Percentiles rank a stretch among this genome's conserved stretches.
These are phyloP conservation scores for Leptinotarsa tumamoca DNA, from an alignment of 2,888 invertebrate species.

Conservation along the genomic window DNA sequence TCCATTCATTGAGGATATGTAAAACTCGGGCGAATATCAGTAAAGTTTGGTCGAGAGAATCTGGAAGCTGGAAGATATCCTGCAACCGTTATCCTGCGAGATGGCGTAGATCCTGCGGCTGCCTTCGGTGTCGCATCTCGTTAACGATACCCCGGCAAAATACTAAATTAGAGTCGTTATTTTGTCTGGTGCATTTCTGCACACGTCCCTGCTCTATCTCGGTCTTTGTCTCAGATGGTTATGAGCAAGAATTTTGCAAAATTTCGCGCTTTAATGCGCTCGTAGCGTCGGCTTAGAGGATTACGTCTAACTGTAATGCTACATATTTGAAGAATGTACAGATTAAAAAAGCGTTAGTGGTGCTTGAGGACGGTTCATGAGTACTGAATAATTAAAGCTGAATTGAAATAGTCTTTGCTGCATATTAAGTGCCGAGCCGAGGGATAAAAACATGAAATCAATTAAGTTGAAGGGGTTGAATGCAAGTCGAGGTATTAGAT, in stretches of 20 bases:
- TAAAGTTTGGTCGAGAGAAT: constrained; percentile 10
- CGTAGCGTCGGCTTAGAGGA: constrained; percentile 26
- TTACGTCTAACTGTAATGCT: constrained; percentile 37
- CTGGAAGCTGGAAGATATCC: constrained; percentile 10
- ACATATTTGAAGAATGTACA: constrained; percentile 39
- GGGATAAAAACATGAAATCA: constrained; percentile 19
- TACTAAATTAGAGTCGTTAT: constrained; percentile 56
- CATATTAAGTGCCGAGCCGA: constrained; percentile 21
- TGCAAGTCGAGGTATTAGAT: background rate
- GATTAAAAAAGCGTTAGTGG: constrained; percentile 41
- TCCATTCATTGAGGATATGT: background rate
- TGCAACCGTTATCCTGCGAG: constrained; percentile 38
- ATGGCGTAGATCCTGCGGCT: constrained; percentile 51
- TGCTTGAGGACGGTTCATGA: constrained; percentile 27
- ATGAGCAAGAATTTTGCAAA: constrained; percentile 25
- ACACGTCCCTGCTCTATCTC: constrained; percentile 25
- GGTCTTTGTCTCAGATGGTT: constrained; percentile 33
- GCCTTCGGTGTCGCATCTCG: constrained; percentile 55
- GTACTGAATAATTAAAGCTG: constrained; percentile 37
- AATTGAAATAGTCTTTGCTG: constrained; percentile 30
- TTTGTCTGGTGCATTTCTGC: constrained; percentile 42
- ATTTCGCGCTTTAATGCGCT: constrained; percentile 35
- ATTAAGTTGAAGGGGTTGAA: constrained; percentile 1
- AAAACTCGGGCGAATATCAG: constrained; percentile 2
- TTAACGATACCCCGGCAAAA: constrained; percentile 51